Base-by-base conservation (phyloP, 2,797 vertebrate genomes). In the Lagodon rhomboides region DNA sequence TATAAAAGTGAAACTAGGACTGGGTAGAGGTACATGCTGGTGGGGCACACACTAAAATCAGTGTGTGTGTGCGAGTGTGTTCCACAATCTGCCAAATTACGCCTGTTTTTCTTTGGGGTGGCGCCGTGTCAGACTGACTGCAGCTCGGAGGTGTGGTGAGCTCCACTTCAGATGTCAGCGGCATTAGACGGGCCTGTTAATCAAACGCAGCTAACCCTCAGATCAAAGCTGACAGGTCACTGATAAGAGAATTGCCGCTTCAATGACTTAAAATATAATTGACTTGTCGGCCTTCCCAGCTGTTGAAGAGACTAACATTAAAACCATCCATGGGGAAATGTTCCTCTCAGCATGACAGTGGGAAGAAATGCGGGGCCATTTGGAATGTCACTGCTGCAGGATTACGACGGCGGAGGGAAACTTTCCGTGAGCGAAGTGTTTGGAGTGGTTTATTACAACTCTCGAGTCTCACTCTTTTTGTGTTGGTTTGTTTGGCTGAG, bases 191-290 rank as follows among this genome's bases (percentile, higher is more conserved):
- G 22, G 50, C 73, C 62, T 86, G 82, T 82, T 84, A 80, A 75
- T 88, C 70, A 85, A 77, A 27, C 72, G 44, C 46, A 51, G 20
- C 72, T 34, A 27, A 41, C 75, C 38, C 55, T 64, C 23, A 77
- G 83, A 87, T 83, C 77, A 79, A 60, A 76, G 75, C 77, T 88
- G 86, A 85, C 86, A 79, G 74, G 64, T 56, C 80, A 70, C 55
- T 70, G 83, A 85, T 85, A 85, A 82, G 56, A 82, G 81, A 84
- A 77, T 65, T 68, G 83, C 80, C 77, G 80, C 83, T 78, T 72
- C 81, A 79, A 47, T 84, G 73, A 62, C 66, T 84, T 64, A 54
- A 85, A 79, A 82, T 82, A 69, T 84, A 85, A 85, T 76, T 83
- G 78, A 88, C 83, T 81, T 71, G 77, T 80, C 55, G 53, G 71